phyloP scores from a whole-genome alignment of 1,140 invertebrate species.

The Paralvinella palmiformis region DNA sequence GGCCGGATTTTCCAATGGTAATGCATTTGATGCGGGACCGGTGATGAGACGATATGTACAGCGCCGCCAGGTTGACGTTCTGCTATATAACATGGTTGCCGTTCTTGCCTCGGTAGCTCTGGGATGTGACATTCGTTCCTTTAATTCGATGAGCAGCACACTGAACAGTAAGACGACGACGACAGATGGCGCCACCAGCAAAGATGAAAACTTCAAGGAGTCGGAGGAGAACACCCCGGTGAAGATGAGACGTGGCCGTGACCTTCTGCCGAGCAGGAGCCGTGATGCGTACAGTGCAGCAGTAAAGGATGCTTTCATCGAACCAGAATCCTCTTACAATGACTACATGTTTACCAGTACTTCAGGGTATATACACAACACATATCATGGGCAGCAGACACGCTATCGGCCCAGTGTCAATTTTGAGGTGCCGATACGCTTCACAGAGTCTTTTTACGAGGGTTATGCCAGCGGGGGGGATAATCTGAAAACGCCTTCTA shows the following conservation, averaged over 20 bases:
- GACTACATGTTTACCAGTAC: conserved; percentile 58
- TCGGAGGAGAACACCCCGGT: background rate
- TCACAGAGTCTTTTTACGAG: conserved; percentile 71
- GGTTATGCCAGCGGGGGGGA: conserved; percentile 44
- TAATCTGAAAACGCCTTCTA: conserved; percentile 19
- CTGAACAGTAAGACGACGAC: conserved; percentile 32
- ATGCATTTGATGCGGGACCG: background rate
- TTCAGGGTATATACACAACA: conserved; percentile 72
- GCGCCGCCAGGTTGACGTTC: conserved; percentile 64
- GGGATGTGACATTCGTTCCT: conserved; percentile 83
- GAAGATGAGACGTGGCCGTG: background rate
- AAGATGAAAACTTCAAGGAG: too few species aligned
- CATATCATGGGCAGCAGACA: conserved; percentile 76
- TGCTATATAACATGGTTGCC: conserved; percentile 83
- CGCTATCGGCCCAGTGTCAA: conserved; percentile 61
- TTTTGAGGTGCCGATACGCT: conserved; percentile 61
- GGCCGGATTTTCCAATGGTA: conserved; percentile 19
- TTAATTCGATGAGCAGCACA: conserved; percentile 68
- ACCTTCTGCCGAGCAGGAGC: conserved; percentile 15
- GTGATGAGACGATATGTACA: conserved; percentile 14
- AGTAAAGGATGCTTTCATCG: conserved; percentile 45
- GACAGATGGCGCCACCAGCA: background rate
- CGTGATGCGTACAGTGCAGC: conserved; percentile 49
- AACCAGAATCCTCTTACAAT: conserved; percentile 35
- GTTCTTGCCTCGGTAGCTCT: conserved; percentile 80